Base-by-base conservation (phyloP, 2,113 vertebrate species). In the Thinocorus orbignyianus region DNA sequence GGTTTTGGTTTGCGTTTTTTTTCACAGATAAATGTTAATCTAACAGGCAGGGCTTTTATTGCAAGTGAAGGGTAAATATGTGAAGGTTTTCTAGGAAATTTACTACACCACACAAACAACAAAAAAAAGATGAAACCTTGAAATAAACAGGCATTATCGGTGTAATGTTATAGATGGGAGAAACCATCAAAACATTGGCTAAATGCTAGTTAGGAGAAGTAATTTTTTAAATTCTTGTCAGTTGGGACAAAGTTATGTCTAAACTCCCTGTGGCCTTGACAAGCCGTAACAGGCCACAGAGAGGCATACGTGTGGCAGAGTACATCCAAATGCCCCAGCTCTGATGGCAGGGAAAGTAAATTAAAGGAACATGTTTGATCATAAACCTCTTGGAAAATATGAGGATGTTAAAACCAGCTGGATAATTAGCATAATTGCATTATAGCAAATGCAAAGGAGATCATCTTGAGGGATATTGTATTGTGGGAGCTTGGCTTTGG, bases 401-500 rank as follows among this genome's bases (percentile, higher is more conserved):
- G 91, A 65, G 74, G 90, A 64, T 94, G 94, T 91, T 83, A 95
- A 88, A 90, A 52, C 84, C 3, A 81, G 90, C 79, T 88, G 70
- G 79, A 28, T 94, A 94, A 95, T 95, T 95, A 97, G 94, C 97
- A 68, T 81, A 94, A 93, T 95, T 94, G 84, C 94, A 89, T 94
- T 88, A 80, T 6, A 41, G 92, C 1, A 1, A 70, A 97, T 95
- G 95, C 95, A 95, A 93, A 96, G 72, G 90, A 93, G 92, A 91
- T 92, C 48, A 51, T 88, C 96, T 95, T 33, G 15, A 44, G 89
- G 94, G 94, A 64, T 86, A 31, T 88, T 69, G 96, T 90, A 2
- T 69, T 87, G 88, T 54, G 91, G 90, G 82, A 88, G 72, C 44
- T 46, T 9, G 7, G 77, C 79, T 84, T 58, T 61, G 87, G 93